Conservation (phyloP, 2,797 vertebrate species). For the Dermochelys coriacea region DNA sequence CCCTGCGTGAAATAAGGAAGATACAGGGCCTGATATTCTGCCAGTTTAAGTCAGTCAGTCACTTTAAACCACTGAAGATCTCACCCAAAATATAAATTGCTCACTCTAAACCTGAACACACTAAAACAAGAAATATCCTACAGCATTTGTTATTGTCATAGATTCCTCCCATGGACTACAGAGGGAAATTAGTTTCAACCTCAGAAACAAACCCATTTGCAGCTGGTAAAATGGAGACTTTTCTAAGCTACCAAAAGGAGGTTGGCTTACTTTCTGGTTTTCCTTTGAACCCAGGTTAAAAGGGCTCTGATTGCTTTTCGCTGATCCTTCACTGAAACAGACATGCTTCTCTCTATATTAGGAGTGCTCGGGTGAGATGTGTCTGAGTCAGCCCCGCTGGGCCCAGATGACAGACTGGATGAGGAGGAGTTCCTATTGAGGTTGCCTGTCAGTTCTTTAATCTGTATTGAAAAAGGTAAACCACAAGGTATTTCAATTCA, state of each 20-base stretch:
- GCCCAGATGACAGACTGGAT: constrained; percentile 92
- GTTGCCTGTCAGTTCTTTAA: constrained; percentile 97
- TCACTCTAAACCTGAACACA: not conserved
- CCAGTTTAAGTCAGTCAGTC: constrained; percentile 4
- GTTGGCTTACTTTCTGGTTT: constrained; percentile 92
- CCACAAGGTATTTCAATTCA: constrained; percentile 8
- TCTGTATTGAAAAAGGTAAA: constrained; percentile 80
- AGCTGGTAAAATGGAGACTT: not conserved
- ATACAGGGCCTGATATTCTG: not conserved
- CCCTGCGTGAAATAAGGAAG: not conserved
- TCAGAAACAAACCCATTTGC: not conserved
- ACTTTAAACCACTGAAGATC: not conserved
- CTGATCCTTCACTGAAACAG: constrained; percentile 87
- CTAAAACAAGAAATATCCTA: not conserved
- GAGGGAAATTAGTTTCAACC: not conserved
- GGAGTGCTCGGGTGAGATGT: constrained; percentile 88
- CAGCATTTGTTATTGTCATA: not conserved
- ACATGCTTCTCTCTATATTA: constrained; percentile 82
- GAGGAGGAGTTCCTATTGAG: constrained; percentile 93
- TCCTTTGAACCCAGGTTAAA: constrained; percentile 95
- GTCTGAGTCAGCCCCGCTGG: constrained; percentile 92
- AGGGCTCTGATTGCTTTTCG: constrained; percentile 93
- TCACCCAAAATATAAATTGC: not conserved
- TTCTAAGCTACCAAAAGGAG: not conserved
- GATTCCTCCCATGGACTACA: accelerated